Evolutionary conservation across 2,113 vertebrate genomes (phyloP).

Genomic region (Peromyscus leucopus): DNA sequence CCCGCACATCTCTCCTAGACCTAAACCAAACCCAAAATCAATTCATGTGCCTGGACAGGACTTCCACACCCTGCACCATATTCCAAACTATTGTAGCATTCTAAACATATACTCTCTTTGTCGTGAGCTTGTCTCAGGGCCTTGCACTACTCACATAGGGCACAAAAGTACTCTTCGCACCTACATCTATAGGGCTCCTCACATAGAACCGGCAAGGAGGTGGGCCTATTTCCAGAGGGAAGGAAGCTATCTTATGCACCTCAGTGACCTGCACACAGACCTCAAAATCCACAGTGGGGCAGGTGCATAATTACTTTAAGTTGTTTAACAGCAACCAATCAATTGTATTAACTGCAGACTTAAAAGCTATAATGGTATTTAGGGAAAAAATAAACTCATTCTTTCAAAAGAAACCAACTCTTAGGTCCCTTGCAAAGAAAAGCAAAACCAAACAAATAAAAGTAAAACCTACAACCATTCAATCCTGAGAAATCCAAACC

Average conservation of each 20-base stretch:
- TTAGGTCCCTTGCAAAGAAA: not conserved
- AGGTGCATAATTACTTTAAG: not conserved
- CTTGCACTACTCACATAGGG: not conserved
- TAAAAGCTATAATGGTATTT: not conserved
- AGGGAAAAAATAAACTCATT: not conserved
- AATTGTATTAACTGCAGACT: not conserved
- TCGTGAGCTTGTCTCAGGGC: not conserved
- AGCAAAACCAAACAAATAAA: not conserved
- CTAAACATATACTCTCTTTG: not conserved
- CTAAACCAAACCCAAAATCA: not conserved
- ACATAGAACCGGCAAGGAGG: not conserved
- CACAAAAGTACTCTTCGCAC: not conserved
- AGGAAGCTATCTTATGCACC: not conserved
- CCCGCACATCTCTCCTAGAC: not conserved
- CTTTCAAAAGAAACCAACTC: not conserved
- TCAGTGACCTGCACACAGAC: not conserved
- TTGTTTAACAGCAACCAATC: not conserved
- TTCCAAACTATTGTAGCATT: not conserved
- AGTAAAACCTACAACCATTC: not conserved
- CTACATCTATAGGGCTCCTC: not conserved
- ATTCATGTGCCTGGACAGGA: not conserved
- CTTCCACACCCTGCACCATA: too few species aligned
- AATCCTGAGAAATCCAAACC: not conserved
- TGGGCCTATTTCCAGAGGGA: not conserved
- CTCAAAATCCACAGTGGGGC: not conserved